Conservation (phyloP, 2,113 vertebrate species). For the Anarrhichthys ocellatus region DNA sequence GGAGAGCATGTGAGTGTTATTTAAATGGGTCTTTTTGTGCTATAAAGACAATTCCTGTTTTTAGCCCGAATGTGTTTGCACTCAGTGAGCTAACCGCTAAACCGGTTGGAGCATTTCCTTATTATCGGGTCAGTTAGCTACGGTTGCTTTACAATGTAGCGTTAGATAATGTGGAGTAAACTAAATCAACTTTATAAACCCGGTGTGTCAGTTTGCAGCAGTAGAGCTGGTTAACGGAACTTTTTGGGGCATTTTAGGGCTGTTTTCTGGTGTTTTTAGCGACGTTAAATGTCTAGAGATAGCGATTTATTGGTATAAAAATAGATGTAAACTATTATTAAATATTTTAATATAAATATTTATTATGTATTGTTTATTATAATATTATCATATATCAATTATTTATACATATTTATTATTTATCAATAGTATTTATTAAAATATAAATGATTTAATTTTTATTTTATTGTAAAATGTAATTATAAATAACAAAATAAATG, state of each 20-base stretch:
- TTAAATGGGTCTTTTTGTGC: neutral
- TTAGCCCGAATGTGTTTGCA: neutral
- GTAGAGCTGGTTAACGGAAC: neutral
- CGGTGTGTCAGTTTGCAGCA: neutral
- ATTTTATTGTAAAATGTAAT: no score
- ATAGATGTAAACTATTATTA: no score
- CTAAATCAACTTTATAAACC: neutral
- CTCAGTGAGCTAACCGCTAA: neutral
- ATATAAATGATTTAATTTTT: no score
- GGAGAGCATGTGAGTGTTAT: slow-evolving; percentile 34
- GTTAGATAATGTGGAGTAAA: neutral
- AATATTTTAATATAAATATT: no score
- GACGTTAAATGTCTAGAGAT: neutral
- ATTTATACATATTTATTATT: no score
- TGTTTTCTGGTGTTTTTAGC: neutral
- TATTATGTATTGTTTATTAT: no score
- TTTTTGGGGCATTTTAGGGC: no score
- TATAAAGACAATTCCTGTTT: neutral
- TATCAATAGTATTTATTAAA: no score
- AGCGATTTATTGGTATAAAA: no score
- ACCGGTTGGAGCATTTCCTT: neutral
- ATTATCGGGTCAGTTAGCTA: neutral
- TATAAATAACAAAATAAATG: no score
- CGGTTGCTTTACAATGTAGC: neutral
- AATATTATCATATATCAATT: no score